phyloP scores from a whole-genome alignment of 2,888 invertebrate genomes.

The Philhelius pedissequus region DNA sequence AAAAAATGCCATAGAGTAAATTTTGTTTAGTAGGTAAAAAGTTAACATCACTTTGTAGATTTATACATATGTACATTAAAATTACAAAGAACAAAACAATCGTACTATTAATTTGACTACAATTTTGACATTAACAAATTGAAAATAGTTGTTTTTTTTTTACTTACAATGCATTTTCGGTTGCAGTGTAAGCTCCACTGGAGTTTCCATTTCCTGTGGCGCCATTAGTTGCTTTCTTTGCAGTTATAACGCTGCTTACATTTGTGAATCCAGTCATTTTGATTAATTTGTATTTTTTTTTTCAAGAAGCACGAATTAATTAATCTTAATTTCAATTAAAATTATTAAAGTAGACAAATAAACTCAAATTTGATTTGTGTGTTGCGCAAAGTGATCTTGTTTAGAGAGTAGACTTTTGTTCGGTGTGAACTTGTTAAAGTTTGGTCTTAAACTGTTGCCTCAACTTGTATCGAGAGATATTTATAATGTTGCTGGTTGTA shows the following conservation, averaged over 20 bases:
- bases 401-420: background rate
- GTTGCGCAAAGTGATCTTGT: conserved; percentile 5
- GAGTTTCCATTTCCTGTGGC: conserved; percentile 65
- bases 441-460: conserved; percentile 59
- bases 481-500: conserved; percentile 52
- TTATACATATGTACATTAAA: too few species aligned
- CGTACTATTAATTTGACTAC: background rate
- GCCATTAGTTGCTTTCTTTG: conserved; percentile 66
- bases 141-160: background rate
- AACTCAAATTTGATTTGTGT: background rate
- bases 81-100: background rate
- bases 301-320: background rate
- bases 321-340: conserved; percentile 1
- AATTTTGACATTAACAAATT: background rate
- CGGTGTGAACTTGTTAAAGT: conserved; percentile 48
- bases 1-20: background rate
- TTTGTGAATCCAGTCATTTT: conserved; percentile 73
- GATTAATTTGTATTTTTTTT: conserved; percentile 6
- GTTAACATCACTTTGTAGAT: background rate
- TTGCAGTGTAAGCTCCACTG: conserved; percentile 72
- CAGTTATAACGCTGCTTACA: conserved; percentile 65
- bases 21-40: background rate
- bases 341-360: background rate
- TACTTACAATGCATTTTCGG: conserved; percentile 73
- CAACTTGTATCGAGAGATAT: conserved; percentile 62